phyloP scores from a whole-genome alignment of 2,888 invertebrate species.

The Rhamnusium bicolor region DNA sequence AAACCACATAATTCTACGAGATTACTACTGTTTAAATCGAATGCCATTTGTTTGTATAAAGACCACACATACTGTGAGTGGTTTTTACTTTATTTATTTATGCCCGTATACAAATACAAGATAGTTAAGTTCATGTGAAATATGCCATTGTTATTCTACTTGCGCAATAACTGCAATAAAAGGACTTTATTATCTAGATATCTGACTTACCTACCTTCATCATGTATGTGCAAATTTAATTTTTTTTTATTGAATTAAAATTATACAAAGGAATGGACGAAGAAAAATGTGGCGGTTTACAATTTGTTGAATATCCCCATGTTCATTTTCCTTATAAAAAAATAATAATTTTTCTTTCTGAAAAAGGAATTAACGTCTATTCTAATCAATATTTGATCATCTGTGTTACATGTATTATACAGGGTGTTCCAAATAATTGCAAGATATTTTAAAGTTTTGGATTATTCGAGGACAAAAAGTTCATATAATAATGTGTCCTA shows the following conservation, averaged over 20 bases:
- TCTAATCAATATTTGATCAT: no score
- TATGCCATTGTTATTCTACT: conserved; percentile 46
- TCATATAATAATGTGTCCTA: no score
- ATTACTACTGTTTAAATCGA: conserved; percentile 61
- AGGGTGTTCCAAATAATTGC: no score
- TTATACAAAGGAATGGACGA: neutral
- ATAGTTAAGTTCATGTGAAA: conserved; percentile 44
- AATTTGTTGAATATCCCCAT: neutral
- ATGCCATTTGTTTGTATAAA: conserved; percentile 52
- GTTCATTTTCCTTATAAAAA: no score
- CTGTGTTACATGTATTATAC: no score
- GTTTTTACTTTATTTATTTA: conserved; percentile 49
- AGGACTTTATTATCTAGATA: conserved; percentile 46
- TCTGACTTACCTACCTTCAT: conserved; percentile 25
- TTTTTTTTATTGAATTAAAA: neutral
- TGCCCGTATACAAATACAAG: conserved; percentile 46
- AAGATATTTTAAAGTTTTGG: no score
- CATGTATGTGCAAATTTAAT: conserved; percentile 13
- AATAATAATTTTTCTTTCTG: no score
- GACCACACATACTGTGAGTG: conserved; percentile 57
- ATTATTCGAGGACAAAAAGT: no score
- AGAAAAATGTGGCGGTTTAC: neutral
- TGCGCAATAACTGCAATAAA: conserved; percentile 48
- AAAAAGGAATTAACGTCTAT: no score
- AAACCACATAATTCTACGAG: conserved; percentile 62